phyloP scores from a whole-genome alignment of 2,797 vertebrate species.

The Alfaro cultratus region DNA sequence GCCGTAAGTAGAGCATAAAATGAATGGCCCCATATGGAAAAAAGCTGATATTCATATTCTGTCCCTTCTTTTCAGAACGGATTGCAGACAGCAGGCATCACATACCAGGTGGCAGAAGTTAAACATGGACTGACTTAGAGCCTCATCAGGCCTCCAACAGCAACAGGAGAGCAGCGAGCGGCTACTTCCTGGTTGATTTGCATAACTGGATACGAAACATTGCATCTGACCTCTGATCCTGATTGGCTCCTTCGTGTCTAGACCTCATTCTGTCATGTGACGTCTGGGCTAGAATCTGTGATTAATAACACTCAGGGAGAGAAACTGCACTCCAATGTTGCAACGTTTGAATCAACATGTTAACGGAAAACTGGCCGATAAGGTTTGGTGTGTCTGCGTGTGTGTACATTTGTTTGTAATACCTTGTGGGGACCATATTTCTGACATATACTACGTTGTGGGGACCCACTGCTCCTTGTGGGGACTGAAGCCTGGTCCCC shows the following conservation, averaged over 20 bases:
- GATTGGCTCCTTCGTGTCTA: conserved; percentile 25
- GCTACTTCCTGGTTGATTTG: conserved; percentile 12
- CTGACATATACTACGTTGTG: no score
- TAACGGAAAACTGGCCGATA: background rate
- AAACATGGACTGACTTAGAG: conserved; percentile 15
- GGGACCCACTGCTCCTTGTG: no score
- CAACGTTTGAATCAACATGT: conserved; percentile 5
- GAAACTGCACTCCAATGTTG: conserved; percentile 10
- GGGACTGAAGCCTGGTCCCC: no score
- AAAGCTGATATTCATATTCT: background rate
- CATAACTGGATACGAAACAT: conserved; percentile 10
- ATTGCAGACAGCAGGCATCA: conserved; percentile 10
- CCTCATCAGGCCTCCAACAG: conserved; percentile 17
- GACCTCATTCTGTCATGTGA: conserved; percentile 12
- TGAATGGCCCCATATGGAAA: background rate
- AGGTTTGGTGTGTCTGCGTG: background rate
- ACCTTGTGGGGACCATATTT: no score
- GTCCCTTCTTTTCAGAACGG: background rate
- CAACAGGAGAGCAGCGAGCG: background rate
- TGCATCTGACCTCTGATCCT: conserved; percentile 3
- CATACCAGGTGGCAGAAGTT: conserved; percentile 46
- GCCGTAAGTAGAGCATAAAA: background rate
- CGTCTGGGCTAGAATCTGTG: conserved; percentile 12
- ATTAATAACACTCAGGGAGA: conserved; percentile 13
- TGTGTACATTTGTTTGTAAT: no score